Base-by-base conservation (phyloP, 2,113 vertebrate genomes). In the Rhinogobius similis region DNA sequence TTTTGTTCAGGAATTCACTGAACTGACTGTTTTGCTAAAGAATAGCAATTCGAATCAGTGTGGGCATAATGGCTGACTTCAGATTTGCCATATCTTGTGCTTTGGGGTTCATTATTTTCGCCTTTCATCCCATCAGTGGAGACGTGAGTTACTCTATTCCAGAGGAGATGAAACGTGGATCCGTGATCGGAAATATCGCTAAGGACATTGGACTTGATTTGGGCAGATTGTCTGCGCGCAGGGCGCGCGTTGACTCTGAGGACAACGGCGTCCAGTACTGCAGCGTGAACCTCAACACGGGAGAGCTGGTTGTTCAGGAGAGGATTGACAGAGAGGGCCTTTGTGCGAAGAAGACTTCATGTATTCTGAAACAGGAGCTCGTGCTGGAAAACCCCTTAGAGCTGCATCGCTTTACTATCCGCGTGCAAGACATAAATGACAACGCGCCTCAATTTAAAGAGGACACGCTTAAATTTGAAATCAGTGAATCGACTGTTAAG, bases 111-210 rank as follows among this genome's bases (percentile, higher is more conserved):
- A 21, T 83, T 58, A 70, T 70, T 29, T 32, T 82, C 11, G 9
- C 50, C 10, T 16, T 81, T 36, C 32, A 20, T 20, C 10, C 20
- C 10, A 86, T 82, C 5, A 62, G 2, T 62, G 87, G 79, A 56
- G 92, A 90, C 63, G 69, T 92, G 26, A 90, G 72, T 73, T 95
- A 93, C 41, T 86, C 86, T 16, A 6, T 87, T 0, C 68, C 64
- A 0, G 93, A 94, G 70, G 93, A 94, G 44, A 91, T 76, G 89
- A 93, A 90, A 82, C 90, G 83, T 48, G 92, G 89, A 55, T 93
- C 89, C 4, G 84, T 92, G 5, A 92, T 94, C 43, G 90, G 90
- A 44, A 94, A 94, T 66, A 87, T 94, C n/a, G 90, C 89, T 1
- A 93, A 93, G 70, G 93, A 93, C 74, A 59, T 94, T 32, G 88